Evolutionary conservation across 2,797 vertebrate species (phyloP), one percentile per base, ranked within the genome.

Genomic region (Cirrhinus molitorella): DNA sequence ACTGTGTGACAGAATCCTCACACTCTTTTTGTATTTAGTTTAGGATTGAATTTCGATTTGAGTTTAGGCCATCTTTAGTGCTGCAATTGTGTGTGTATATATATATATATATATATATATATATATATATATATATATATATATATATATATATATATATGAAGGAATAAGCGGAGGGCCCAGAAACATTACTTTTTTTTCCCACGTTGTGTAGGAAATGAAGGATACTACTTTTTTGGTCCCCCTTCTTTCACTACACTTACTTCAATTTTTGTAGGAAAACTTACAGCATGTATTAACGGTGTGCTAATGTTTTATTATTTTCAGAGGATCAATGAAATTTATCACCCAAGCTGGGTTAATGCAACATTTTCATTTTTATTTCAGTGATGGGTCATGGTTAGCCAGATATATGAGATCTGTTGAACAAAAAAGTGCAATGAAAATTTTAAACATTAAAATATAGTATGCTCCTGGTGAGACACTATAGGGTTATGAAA

Each of bases 401-500:
- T 76, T 28, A 45, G 34, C 12, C 37, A n/a, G 74, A 70, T 83
- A 16, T 74, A 13, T 72, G 21, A 53, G 31, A 82, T 74, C 45
- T 55, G 17, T 67, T 75, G 37, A 88, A 45, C 71, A 65, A 85
- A 63, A 40, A 74, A 53, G 81, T 79, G 55, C 61, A 81, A 75
- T 84, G 67, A 37, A 73, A 76, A 67, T 55, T 23, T 47, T 37
- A 12, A 61, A 23, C 10, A 21, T 55, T 74, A n/a, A 40, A n/a
- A 59, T 47, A 59, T 37, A 21, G 51, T 79, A 79, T 79, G 25
- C 85, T 84, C 61, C 79, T 81, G 49, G 59, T 81, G 79, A 81
- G 73, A 84, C 10, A 31, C 40, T 66, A 80, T 7, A 16, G 49
- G 12, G 37, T 45, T 34, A 77, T n/a, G 59, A 88, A 71, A 34